Evolutionary conservation across 2,888 invertebrate species (phyloP).

Genomic region (Epistrophe eligans): DNA sequence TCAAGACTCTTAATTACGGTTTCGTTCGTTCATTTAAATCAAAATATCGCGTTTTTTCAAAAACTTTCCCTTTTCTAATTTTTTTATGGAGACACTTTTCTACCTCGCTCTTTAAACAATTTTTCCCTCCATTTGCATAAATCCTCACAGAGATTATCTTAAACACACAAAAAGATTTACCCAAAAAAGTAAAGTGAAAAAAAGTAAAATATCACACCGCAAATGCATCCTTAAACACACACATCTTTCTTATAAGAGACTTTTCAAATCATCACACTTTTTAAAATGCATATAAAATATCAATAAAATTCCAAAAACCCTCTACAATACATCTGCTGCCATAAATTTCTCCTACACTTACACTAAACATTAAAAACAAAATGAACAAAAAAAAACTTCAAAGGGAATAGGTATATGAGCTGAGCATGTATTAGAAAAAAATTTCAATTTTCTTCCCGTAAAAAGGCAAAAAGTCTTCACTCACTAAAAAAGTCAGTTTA

Average conservation of each 20-base stretch:
- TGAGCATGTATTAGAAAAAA: slow-evolving; percentile 19
- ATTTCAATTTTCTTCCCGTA: slow-evolving; percentile 39
- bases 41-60: no score
- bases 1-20: no score
- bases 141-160: slow-evolving; percentile 13
- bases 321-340: slow-evolving; percentile 40
- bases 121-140: slow-evolving; percentile 20
- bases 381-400: slow-evolving; percentile 48
- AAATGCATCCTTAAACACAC: slow-evolving; percentile 42
- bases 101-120: background rate
- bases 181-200: background rate
- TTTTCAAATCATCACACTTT: slow-evolving; percentile 67
- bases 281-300: slow-evolving; percentile 55
- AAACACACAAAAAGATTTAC: slow-evolving; percentile 13
- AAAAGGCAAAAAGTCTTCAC: slow-evolving; percentile 19
- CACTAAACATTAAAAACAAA: slow-evolving; percentile 21
- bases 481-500: slow-evolving; percentile 1
- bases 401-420: slow-evolving; percentile 44
- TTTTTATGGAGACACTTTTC: no score
- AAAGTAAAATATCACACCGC: slow-evolving; percentile 37
- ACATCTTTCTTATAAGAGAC: background rate
- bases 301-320: slow-evolving; percentile 47
- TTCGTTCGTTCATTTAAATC: no score
- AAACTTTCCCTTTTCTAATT: no score
- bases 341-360: slow-evolving; percentile 36